A percentile compares a stretch with the other conserved stretches of the same genome.
Conservation (phyloP, 2,888 invertebrate genomes). For the Mythimna loreyi region DNA sequence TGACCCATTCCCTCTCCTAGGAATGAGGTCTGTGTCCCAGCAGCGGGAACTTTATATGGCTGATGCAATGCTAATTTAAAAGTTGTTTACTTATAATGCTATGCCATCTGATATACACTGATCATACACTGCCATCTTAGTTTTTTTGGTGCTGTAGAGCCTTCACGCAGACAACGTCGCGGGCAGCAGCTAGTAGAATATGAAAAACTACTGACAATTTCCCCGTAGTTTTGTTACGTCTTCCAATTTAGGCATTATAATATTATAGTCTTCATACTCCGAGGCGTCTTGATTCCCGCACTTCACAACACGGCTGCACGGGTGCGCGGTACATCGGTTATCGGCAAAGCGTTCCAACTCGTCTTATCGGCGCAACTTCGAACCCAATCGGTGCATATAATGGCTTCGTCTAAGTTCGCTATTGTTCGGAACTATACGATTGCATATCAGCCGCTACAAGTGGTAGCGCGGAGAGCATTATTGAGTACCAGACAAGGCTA, state of each 20-base stretch:
- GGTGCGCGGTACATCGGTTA: constrained; percentile 39
- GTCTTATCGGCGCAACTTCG: constrained; percentile 44
- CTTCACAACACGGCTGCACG: constrained; percentile 7
- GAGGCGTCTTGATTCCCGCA: not conserved
- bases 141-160: too few relatives aligned
- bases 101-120: too few relatives aligned
- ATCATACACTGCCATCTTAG: too few relatives aligned
- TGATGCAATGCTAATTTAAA: too few relatives aligned
- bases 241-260: not conserved
- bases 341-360: constrained; percentile 53
- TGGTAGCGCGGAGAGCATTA: constrained; percentile 34
- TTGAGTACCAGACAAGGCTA: constrained; percentile 15
- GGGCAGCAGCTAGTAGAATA: too few relatives aligned
- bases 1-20: too few relatives aligned
- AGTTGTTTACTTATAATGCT: too few relatives aligned
- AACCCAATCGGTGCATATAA: constrained; percentile 53
- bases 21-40: too few relatives aligned
- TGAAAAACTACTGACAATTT: not conserved
- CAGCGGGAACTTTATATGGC: too few relatives aligned
- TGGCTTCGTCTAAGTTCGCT: constrained; percentile 46
- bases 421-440: constrained; percentile 52
- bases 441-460: constrained; percentile 52
- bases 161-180: too few relatives aligned
- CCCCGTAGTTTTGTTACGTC: not conserved
- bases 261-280: constrained; percentile 11